phyloP scores from a whole-genome alignment of 2,113 vertebrate species.

The Oplegnathus fasciatus region DNA sequence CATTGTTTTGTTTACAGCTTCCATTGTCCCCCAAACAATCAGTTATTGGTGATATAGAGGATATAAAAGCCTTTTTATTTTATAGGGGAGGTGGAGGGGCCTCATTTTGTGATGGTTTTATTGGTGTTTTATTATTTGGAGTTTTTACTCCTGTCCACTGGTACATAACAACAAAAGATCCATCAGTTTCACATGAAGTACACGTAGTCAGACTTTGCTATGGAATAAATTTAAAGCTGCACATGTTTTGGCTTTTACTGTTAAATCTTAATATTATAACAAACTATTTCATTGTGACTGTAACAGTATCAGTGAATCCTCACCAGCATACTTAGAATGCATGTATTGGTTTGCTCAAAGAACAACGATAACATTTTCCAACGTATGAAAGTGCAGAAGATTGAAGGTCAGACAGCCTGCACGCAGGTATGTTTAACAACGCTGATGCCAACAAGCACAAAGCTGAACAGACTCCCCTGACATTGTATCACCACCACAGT shows the following conservation, averaged over 20 bases:
- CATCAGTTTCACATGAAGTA: background rate
- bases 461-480: slow-evolving; percentile 53
- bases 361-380: slow-evolving; percentile 7
- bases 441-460: slow-evolving; percentile 47
- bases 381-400: slow-evolving; percentile 13
- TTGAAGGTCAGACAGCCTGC: slow-evolving; percentile 32
- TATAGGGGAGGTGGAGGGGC: background rate
- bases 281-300: background rate
- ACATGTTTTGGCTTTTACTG: background rate
- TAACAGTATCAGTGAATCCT: background rate
- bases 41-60: background rate
- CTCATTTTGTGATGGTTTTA: background rate
- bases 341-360: background rate
- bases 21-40: background rate
- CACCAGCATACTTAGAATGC: no score
- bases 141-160: background rate
- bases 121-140: background rate
- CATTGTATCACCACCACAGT: slow-evolving; percentile 44
- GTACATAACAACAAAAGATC: background rate
- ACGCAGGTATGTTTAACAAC: slow-evolving; percentile 45
- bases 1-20: background rate
- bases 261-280: background rate
- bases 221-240: background rate
- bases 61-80: background rate
- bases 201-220: background rate